phyloP scores from a whole-genome alignment of 2,888 invertebrate species.

The Ophion ellenae region DNA sequence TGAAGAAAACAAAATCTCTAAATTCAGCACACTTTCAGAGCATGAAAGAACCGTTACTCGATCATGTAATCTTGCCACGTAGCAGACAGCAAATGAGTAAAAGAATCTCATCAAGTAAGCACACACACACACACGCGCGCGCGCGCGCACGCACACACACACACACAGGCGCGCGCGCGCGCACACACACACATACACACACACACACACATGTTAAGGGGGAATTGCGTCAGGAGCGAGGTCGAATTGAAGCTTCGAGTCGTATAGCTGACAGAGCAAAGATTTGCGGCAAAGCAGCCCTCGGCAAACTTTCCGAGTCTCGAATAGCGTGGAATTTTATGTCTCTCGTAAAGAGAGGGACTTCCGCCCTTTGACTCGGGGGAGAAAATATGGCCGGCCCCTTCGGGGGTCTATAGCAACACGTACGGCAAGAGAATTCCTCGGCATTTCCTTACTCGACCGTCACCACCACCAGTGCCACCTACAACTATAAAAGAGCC shows the following conservation, averaged over 20 bases:
- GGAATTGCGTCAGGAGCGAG: constrained; percentile 16
- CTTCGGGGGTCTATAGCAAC: background rate
- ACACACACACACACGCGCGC: too few relatives aligned
- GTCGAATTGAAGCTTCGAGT: constrained; percentile 20
- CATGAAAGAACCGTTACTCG: background rate
- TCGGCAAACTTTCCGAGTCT: constrained; percentile 57
- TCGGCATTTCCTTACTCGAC: constrained; percentile 51
- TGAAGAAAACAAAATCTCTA: background rate
- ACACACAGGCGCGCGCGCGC: too few relatives aligned
- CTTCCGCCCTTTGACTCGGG: constrained; percentile 68
- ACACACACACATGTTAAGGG: background rate
- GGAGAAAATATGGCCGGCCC: constrained; percentile 36
- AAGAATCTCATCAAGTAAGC: background rate
- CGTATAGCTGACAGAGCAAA: constrained; percentile 49
- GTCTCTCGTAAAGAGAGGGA: constrained; percentile 70
- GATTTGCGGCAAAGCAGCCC: constrained; percentile 23
- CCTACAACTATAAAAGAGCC: constrained; percentile 76
- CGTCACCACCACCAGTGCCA: constrained; percentile 63
- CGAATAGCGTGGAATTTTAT: constrained; percentile 67
- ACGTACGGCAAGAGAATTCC: constrained; percentile 22
- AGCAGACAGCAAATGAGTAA: constrained; percentile 21
- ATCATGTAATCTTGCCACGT: constrained; percentile 58
- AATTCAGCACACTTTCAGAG: background rate
- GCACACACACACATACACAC: too few relatives aligned
- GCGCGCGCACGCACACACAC: too few relatives aligned